Percentiles rank a stretch among this genome's conserved stretches.
These are phyloP conservation scores for Pelecanus crispus DNA, from an alignment of 2,113 vertebrate species.

Conservation along the genomic window DNA sequence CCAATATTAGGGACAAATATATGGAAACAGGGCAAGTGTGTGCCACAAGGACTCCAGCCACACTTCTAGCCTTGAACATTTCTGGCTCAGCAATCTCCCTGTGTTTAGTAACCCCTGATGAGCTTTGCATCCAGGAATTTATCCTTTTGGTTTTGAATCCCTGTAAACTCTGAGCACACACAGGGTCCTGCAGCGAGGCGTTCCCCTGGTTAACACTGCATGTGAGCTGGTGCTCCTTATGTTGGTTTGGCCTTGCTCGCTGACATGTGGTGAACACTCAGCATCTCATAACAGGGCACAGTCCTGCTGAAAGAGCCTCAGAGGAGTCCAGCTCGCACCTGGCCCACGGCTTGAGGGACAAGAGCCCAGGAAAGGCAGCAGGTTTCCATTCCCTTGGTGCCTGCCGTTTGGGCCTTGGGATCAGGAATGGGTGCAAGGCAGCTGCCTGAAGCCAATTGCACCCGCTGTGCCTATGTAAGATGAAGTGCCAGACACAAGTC, in stretches of 20 bases:
- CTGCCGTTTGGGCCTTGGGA: background rate
- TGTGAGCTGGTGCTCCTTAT: background rate
- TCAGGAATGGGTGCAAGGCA: background rate
- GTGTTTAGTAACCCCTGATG: background rate
- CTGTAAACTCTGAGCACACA: background rate
- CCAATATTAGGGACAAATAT: background rate
- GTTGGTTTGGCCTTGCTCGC: background rate
- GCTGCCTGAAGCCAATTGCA: background rate
- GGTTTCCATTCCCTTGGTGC: background rate
- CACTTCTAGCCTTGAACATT: background rate
- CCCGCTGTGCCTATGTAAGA: background rate
- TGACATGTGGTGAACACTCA: background rate
- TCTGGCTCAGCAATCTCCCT: background rate
- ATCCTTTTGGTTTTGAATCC: background rate
- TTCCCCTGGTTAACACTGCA: rapidly evolving
- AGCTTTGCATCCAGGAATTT: background rate
- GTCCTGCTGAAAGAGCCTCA: background rate
- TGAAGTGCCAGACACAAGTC: background rate
- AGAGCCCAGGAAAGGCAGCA: background rate
- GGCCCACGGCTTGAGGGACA: background rate
- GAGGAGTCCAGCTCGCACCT: rapidly evolving
- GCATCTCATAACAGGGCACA: background rate
- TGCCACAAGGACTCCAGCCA: background rate
- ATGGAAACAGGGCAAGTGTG: background rate
- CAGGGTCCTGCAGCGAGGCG: background rate